phyloP scores from a whole-genome alignment of 2,888 invertebrate species.

The Sesamia inferens region DNA sequence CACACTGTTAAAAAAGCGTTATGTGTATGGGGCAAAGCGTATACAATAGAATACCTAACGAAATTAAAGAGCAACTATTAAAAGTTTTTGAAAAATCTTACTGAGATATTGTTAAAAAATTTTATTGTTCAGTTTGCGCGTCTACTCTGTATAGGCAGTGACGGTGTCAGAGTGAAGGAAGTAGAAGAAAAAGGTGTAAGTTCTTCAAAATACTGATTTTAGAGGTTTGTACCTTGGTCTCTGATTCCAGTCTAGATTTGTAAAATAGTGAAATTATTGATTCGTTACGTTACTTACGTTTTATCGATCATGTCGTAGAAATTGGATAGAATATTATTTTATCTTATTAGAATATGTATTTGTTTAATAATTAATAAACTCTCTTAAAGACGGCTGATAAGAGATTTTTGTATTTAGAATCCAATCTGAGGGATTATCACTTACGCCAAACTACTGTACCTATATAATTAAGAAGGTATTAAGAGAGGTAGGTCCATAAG shows the following conservation, averaged over 20 bases:
- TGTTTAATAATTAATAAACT: not conserved
- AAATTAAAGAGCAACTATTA: no score
- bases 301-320: not conserved
- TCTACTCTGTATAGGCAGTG: no score
- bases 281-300: no score
- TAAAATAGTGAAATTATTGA: not conserved
- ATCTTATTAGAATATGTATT: no score
- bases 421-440: slow-evolving; percentile 44
- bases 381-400: not conserved
- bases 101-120: no score
- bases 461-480: slow-evolving; percentile 48
- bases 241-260: no score
- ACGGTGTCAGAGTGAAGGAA: no score
- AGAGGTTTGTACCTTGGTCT: not conserved
- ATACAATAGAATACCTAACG: no score
- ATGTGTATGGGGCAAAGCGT: no score
- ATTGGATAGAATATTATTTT: not conserved
- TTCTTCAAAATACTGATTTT: not conserved
- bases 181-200: not conserved
- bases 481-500: slow-evolving; percentile 30
- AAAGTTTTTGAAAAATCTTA: no score
- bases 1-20: no score
- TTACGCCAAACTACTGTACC: slow-evolving; percentile 20
- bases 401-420: slow-evolving; percentile 3
- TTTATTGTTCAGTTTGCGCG: no score